These are phyloP conservation scores for Encarsia formosa DNA, from an alignment of 2,888 invertebrate genomes.

Conservation along the genomic window DNA sequence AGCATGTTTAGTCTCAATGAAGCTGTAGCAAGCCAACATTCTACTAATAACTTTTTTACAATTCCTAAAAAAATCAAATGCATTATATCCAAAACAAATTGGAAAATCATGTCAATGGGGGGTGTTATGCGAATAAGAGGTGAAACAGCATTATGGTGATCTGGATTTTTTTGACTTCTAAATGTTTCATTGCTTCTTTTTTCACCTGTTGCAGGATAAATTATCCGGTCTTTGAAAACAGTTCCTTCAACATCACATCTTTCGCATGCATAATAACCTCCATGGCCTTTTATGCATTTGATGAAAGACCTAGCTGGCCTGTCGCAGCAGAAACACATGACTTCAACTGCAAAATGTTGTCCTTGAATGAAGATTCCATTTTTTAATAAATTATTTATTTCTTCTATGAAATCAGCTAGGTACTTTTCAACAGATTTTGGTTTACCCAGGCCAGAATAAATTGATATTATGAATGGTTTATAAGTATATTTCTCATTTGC, in stretches of 20 bases:
- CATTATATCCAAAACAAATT: slow-evolving; percentile 30
- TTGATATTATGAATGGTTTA: too few relatives aligned
- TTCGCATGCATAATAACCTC: slow-evolving; percentile 30
- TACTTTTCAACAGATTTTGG: slow-evolving; percentile 19
- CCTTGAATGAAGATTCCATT: slow-evolving; percentile 21
- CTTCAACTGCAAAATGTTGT: slow-evolving; percentile 17
- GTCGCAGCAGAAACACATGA: slow-evolving; percentile 27
- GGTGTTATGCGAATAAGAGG: slow-evolving; percentile 21
- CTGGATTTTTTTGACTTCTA: slow-evolving; percentile 16
- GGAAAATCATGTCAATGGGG: slow-evolving; percentile 25
- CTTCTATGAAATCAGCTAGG: slow-evolving; percentile 24
- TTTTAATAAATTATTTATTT: slow-evolving; percentile 21
- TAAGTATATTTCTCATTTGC: background rate
- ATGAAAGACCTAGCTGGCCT: slow-evolving; percentile 27
- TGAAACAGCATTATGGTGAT: slow-evolving; percentile 24
- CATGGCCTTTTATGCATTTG: slow-evolving; percentile 26
- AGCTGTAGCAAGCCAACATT: background rate
- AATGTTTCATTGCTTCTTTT: slow-evolving; percentile 27
- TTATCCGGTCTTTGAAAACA: slow-evolving; percentile 15
- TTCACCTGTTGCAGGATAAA: slow-evolving; percentile 16
- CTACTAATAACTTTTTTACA: slow-evolving; percentile 13
- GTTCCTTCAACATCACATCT: slow-evolving; percentile 23
- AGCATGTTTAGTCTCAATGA: background rate
- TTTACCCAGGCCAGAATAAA: too few relatives aligned
- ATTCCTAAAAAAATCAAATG: slow-evolving; percentile 27